Evolutionary conservation across 2,113 vertebrate genomes (phyloP), one percentile per base, ranked within the genome.

Genomic region (Bos taurus): DNA sequence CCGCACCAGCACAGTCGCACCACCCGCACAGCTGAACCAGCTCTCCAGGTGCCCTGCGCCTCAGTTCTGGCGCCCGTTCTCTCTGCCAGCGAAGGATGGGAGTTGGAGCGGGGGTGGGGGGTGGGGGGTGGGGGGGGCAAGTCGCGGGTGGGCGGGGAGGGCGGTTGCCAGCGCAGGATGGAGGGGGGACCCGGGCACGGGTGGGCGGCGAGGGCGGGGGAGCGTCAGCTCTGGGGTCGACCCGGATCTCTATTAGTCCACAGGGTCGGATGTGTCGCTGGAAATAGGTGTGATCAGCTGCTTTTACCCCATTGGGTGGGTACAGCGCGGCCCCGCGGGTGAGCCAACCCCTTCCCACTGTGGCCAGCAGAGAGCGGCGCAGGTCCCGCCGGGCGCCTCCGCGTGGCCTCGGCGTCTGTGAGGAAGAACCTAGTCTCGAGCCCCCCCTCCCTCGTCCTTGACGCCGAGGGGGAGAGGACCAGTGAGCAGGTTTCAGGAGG

Each of bases 251-350:
- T 60, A n/a, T 40, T 36, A 46, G 56, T 19, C 3, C 6, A 30
- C 17, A 26, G 5, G 33, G 11, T 16, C 36, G 12, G 36, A 0
- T 30, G 43, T 46, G 6, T 6, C 7, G 52, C 7, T 8, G n/a
- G 2, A 59, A 36, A 4, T 10, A 30, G 17, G 30, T 33, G 21
- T 0, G 13, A 16, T 46, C 12, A 23, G 4, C 13, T 15, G 9
- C 16, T 3, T 52, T 77, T 17, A 9, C 3, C 30, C n/a, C 56
- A 15, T 26, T 0, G 0, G 16, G 1, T 2, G 7, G n/a, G 57
- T 1, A 9, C 71, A 11, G 77, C 15, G 2, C 14, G 10, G 15
- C 77, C 77, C 78, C 46, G 13, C 2, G 25, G 46, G 28, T 7
- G 80, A 33, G 80, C 33, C 21, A 21, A 11, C 11, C 33, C 11